A percentile compares a stretch with the other conserved stretches of the same genome.
phyloP scores from a whole-genome alignment of 2,797 vertebrate species.

The Coccyzus lansbergi region DNA sequence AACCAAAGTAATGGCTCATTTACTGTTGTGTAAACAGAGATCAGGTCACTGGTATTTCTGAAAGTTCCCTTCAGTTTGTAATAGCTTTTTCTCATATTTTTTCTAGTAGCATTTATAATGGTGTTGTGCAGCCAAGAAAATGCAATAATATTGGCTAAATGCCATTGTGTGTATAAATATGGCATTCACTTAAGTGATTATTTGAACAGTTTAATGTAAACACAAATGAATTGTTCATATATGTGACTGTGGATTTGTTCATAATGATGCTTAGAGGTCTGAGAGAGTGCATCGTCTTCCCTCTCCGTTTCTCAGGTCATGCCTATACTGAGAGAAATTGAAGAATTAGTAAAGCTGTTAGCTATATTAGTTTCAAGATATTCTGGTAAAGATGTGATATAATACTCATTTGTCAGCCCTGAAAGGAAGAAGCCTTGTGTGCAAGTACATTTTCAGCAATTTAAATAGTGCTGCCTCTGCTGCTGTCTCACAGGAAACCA shows the following conservation, averaged over 20 bases:
- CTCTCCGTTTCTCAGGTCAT: not conserved
- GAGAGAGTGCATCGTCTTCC: not conserved
- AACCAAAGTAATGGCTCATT: not conserved
- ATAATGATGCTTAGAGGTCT: not conserved
- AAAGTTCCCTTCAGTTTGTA: not conserved
- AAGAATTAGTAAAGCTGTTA: not conserved
- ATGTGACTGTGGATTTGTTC: not conserved
- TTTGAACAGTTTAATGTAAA: not conserved
- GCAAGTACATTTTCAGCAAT: not conserved
- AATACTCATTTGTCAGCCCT: not conserved
- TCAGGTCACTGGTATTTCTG: not conserved
- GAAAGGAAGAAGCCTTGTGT: not conserved
- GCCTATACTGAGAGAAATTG: not conserved
- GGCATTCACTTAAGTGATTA: not conserved
- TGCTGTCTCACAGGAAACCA: not conserved
- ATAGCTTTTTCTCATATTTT: not conserved
- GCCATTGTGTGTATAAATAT: not conserved
- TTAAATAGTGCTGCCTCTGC: not conserved
- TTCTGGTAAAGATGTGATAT: not conserved
- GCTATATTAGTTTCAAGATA: not conserved
- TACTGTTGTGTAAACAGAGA: not conserved
- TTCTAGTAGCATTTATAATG: not conserved
- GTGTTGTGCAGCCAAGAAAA: not conserved
- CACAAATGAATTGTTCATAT: not conserved
- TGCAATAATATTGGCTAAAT: not conserved